Evolutionary conservation across 2,797 vertebrate species (phyloP), one percentile per base, ranked within the genome.

Genomic region (Micromesistius poutassou): DNA sequence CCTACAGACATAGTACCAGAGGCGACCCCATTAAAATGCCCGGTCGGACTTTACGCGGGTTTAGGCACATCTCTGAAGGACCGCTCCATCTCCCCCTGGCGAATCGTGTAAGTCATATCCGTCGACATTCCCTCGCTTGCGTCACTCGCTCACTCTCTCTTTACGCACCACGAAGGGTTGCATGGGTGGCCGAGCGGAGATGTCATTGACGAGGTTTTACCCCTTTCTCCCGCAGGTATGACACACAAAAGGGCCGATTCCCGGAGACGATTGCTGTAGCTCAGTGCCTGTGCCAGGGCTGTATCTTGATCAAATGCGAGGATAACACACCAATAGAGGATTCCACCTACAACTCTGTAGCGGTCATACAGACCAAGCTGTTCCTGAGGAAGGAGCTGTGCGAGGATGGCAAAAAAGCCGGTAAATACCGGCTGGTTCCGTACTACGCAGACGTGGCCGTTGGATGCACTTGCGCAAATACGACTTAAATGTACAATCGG

Each of bases 21-120:
- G 1, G 12, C 13, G 40, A 42, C 40, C 40, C 12, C 40, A 3
- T 1, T 12, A 3, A 13, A 16, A 0, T 91, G 90, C 36, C 87
- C 90, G 0, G 76, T 93, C 73, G 76, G 78, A 0, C 68, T 84
- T 0, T 89, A 85, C 76, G 0, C 38, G 0, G 71, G 80, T 0
- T 1, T 82, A 0, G 13, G 7, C 7, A 80, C 4, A 28, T 7
- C 84, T 0, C 0, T 84, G 4, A 81, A 75, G 0, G 81, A 89
- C 35, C 89, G 96, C 8, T 96, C 97, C 77, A 90, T 97, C 86
- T 96, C 97, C 0, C 97, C 96, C 0, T 97, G 97, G 97, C 85
- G 86, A 68, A 93, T 93, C 82, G 86, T 88, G 97, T 98, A 85
- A 93, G 95, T 85, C 0, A 35, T 22, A 70, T 14, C 12, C 2